Conservation (phyloP, 2,113 vertebrate genomes). For the Campylorhamphus procurvoides region DNA sequence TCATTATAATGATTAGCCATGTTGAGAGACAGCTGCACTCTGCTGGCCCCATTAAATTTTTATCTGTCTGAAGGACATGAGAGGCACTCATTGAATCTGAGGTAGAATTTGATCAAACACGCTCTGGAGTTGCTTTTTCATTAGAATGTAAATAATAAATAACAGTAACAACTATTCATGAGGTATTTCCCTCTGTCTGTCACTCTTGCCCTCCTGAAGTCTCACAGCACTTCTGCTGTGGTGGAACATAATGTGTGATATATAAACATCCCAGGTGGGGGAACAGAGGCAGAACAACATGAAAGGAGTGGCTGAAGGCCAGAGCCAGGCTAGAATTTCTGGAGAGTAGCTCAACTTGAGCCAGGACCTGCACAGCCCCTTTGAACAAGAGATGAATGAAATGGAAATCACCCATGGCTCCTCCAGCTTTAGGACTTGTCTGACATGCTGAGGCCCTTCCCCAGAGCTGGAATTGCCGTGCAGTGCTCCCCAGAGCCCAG, state of each 20-base stretch:
- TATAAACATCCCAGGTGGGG: background rate
- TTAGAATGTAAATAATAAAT: constrained; percentile 31
- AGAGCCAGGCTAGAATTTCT: background rate
- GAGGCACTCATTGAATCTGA: background rate
- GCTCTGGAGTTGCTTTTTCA: background rate
- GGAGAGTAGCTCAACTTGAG: background rate
- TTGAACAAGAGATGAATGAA: background rate
- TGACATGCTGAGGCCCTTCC: background rate
- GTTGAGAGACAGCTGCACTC: background rate
- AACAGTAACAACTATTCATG: background rate
- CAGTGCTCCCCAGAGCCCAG: background rate
- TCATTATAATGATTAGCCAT: background rate
- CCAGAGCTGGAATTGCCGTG: background rate
- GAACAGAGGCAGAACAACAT: background rate
- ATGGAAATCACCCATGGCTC: background rate
- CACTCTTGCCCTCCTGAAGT: background rate
- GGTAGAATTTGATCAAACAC: background rate
- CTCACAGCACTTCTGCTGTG: background rate
- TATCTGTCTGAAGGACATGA: background rate
- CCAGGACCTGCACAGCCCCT: background rate
- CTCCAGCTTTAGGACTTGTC: background rate
- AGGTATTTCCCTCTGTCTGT: background rate
- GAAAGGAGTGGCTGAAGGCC: background rate
- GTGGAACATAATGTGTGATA: background rate
- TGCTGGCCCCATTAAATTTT: background rate